These are phyloP conservation scores for Zoroaster sp. DNA, from an alignment of 53 echinoderm and acorn worm species.

Conservation along the genomic window DNA sequence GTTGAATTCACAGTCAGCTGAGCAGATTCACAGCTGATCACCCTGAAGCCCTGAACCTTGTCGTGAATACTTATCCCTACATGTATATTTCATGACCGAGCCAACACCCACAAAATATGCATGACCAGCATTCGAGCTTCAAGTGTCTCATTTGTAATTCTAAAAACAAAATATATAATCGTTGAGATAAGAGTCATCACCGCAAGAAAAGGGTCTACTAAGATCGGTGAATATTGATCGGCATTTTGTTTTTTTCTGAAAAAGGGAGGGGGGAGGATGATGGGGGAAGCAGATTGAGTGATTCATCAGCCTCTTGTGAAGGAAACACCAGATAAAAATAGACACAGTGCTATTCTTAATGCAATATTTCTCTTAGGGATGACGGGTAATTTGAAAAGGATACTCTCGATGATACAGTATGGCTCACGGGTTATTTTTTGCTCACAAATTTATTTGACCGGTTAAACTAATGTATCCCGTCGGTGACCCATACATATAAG, in stretches of 20 bases:
- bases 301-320: slow-evolving; percentile 12
- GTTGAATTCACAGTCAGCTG: slow-evolving; percentile 18
- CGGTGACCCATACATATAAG: not conserved
- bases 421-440: slow-evolving; percentile 46
- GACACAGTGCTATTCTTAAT: not conserved
- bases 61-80: not conserved
- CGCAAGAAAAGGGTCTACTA: not conserved
- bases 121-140: not conserved
- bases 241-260: not conserved
- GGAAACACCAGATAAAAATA: slow-evolving; percentile 46
- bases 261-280: not conserved
- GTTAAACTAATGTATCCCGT: not conserved
- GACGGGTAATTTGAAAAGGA: slow-evolving; percentile 50
- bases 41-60: slow-evolving; percentile 18
- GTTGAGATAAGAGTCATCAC: slow-evolving; percentile 19
- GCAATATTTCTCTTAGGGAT: slow-evolving; percentile 13
- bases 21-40: slow-evolving; percentile 12
- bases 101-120: slow-evolving; percentile 44
- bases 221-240: slow-evolving; percentile 28
- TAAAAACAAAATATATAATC: not conserved
- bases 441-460: not conserved
- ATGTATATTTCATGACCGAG: slow-evolving; percentile 51
- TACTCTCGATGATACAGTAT: slow-evolving; percentile 39
- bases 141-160: slow-evolving; percentile 34
- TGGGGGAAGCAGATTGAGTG: not conserved